Conservation (phyloP, 35 echinoderm and acorn worm species). For the Amphiura filiformis region DNA sequence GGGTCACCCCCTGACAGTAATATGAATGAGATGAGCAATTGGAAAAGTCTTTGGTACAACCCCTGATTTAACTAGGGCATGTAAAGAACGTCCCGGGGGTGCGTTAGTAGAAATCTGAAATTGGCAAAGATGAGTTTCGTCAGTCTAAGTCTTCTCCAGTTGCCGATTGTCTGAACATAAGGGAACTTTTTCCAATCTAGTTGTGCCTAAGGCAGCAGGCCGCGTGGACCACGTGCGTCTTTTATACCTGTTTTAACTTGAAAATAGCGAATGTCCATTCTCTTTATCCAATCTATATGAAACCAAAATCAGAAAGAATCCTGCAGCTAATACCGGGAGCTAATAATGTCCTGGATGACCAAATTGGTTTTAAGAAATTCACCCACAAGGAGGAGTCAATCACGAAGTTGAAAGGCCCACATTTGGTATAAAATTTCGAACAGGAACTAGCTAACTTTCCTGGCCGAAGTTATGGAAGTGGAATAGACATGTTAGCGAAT, state of each 20-base stretch:
- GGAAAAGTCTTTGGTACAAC: background rate
- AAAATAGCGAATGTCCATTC: background rate
- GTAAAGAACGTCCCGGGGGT: background rate
- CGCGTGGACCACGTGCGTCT: conserved; percentile 3
- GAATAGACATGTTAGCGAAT: too few species aligned
- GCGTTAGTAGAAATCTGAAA: background rate
- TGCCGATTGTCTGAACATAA: background rate
- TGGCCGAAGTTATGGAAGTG: too few species aligned
- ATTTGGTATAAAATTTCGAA: too few species aligned
- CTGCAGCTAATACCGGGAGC: background rate
- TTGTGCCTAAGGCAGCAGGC: background rate
- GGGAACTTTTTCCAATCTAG: conserved; percentile 6
- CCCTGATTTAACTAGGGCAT: background rate
- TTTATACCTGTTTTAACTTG: background rate
- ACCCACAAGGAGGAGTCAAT: too few species aligned
- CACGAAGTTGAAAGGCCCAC: too few species aligned
- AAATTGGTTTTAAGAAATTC: too few species aligned
- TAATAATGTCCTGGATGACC: too few species aligned
- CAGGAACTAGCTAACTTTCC: too few species aligned
- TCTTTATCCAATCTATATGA: background rate
- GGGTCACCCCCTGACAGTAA: background rate
- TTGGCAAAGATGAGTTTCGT: background rate
- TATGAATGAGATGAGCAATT: conserved; percentile 7
- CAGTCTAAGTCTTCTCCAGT: background rate
- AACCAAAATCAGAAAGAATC: background rate